Percentiles rank a stretch among this genome's conserved stretches.
These are phyloP conservation scores for Eulithis prunata DNA, from an alignment of 2,888 invertebrate species.

Conservation along the genomic window DNA sequence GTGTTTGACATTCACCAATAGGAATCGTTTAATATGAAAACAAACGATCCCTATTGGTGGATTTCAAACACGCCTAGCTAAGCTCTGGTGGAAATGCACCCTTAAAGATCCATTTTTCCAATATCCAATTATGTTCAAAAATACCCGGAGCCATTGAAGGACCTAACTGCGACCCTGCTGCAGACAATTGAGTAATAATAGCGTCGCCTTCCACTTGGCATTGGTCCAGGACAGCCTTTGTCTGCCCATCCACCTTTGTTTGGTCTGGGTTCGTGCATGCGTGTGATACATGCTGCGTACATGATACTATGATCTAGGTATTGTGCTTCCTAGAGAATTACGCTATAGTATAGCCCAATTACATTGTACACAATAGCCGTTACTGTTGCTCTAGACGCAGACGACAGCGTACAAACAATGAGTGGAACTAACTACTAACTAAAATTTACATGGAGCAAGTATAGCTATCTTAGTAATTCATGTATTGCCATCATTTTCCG, in stretches of 20 bases:
- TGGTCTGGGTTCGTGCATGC: conserved; percentile 48
- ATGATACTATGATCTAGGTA: conserved; percentile 13
- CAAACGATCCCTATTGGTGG: too few relatives aligned
- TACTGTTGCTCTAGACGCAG: too few relatives aligned
- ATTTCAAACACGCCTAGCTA: too few relatives aligned
- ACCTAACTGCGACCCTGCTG: conserved; percentile 31
- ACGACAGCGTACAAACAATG: too few relatives aligned
- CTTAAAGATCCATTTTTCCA: conserved; percentile 1
- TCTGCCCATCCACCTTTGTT: conserved; percentile 68
- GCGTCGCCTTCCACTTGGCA: conserved; percentile 59
- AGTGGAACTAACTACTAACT: too few relatives aligned
- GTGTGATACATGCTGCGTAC: conserved; percentile 21
- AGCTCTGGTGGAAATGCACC: too few relatives aligned
- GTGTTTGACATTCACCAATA: too few relatives aligned
- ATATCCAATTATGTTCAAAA: conserved; percentile 8
- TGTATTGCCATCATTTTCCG: too few relatives aligned
- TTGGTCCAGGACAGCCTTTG: conserved; percentile 66
- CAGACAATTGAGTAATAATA: conserved; percentile 41
- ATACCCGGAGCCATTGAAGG: conserved; percentile 8
- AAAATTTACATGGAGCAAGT: too few relatives aligned
- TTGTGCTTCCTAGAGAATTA: conserved; percentile 7
- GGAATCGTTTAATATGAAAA: too few relatives aligned
- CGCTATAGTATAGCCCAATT: not conserved
- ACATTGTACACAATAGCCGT: not conserved
- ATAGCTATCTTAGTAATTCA: too few relatives aligned